Conservation (phyloP, 2,888 invertebrate species). For the Agrotis clavis region DNA sequence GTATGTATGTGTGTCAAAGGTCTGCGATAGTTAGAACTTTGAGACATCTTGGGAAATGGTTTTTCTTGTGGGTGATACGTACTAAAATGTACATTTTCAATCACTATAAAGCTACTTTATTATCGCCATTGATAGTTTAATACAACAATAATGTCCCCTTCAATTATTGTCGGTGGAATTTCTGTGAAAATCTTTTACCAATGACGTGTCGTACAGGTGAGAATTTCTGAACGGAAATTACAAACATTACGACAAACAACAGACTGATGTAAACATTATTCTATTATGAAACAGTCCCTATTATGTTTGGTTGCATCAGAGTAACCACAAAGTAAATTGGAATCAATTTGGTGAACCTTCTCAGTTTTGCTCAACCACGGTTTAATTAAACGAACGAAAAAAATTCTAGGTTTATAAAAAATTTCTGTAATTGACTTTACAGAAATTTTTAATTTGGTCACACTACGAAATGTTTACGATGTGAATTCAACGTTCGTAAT, state of each 20-base stretch:
- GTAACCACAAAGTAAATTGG: slow-evolving; percentile 52
- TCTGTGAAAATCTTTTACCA: neutral
- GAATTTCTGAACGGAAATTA: slow-evolving; percentile 43
- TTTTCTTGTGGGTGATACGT: slow-evolving; percentile 23
- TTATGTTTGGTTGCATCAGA: slow-evolving; percentile 43
- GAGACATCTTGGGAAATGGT: slow-evolving; percentile 8
- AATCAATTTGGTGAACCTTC: slow-evolving; percentile 55
- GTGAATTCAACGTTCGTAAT: slow-evolving; percentile 15
- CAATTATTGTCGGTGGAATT: neutral
- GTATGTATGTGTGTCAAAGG: slow-evolving; percentile 23
- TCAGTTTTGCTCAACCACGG: slow-evolving; percentile 32
- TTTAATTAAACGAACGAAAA: slow-evolving; percentile 30
- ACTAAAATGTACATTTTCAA: slow-evolving; percentile 39
- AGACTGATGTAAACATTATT: slow-evolving; percentile 49
- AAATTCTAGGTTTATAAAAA: no score
- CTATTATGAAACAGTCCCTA: slow-evolving; percentile 48
- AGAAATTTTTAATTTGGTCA: slow-evolving; percentile 14
- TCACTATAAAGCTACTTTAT: slow-evolving; percentile 33
- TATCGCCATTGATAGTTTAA: neutral
- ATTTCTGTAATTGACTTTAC: no score
- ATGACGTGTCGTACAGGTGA: slow-evolving; percentile 42
- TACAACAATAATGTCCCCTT: neutral
- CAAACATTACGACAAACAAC: slow-evolving; percentile 39
- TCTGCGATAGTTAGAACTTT: slow-evolving; percentile 4
- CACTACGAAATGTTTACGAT: slow-evolving; percentile 39